Evolutionary conservation across 37 sponge, comb jelly and placozoan genomes (phyloP), one percentile per base, ranked within the genome.

Genomic region (Oscarella lobularis): DNA sequence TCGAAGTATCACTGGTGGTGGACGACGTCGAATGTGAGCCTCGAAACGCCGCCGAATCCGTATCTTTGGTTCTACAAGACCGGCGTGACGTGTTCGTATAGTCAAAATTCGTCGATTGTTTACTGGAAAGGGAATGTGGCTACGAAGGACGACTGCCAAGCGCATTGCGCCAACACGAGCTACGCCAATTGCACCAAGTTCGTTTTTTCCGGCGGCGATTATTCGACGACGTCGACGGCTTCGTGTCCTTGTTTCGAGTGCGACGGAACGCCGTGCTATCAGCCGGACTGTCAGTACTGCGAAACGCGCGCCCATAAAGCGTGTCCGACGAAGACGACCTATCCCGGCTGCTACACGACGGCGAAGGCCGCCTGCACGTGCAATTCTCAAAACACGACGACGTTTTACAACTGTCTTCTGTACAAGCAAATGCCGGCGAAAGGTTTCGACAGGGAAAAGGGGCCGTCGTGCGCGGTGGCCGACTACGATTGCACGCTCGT

Each of bases 1-100:
- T 78, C 83, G 32, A 82, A 82, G 74, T 82, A 77, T 38, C 77
- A 82, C 54, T 80, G 81, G 81, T 82, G 83, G 83, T 82, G 83
- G 83, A 31, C 37, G 2, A 33, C 27, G 3, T 39, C 75, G 33
- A 66, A 27, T 3, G 31, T 3, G 3, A 4, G 29, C 4, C 6
- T 30, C 35, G 14, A 48, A 20, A 77, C 68, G 1, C 83, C 83
- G 31, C 83, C 83, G 41, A 78, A 82, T 70, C 76, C 83, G 29
- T 33, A 74, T 14, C 36, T 40, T 14, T 82, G 31, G 36, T 76
- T 82, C 33, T 67, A 39, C 54, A 67, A 68, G 2, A 32, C 39
- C 34, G 32, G 33, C 33, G 74, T 82, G 35, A 30, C 77, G 0
- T 82, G 83, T 35, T 29, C 2, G 3, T 27, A 20, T 3, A n/a